phyloP scores from a whole-genome alignment of 2,113 vertebrate genomes.

The Sitta europaea region DNA sequence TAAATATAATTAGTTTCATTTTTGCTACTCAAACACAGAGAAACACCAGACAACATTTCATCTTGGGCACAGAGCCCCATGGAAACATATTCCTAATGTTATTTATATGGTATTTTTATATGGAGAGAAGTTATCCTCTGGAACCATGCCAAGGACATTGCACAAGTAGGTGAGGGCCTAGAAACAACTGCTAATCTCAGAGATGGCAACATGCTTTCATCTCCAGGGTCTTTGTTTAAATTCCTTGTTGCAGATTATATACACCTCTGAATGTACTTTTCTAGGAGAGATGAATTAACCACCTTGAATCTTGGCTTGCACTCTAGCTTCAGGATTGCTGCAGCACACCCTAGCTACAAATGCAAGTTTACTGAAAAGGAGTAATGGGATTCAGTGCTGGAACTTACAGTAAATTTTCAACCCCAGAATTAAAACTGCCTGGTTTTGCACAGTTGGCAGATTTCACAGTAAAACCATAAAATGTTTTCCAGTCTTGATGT shows the following conservation, averaged over 20 bases:
- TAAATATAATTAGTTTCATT: neutral
- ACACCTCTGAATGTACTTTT: neutral
- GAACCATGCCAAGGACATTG: neutral
- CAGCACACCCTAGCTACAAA: neutral
- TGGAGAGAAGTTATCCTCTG: neutral
- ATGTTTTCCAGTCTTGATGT: neutral
- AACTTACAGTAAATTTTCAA: neutral
- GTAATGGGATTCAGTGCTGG: neutral
- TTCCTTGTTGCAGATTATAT: neutral
- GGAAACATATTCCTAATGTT: neutral
- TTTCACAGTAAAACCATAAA: neutral
- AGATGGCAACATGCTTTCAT: neutral
- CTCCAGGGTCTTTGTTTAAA: constrained; percentile 11
- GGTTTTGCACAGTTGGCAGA: neutral
- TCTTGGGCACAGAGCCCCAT: neutral
- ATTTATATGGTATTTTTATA: constrained; percentile 13
- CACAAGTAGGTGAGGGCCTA: neutral
- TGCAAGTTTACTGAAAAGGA: neutral
- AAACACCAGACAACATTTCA: neutral
- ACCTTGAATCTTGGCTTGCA: neutral
- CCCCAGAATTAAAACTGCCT: neutral
- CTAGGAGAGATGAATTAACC: neutral
- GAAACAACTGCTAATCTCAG: neutral
- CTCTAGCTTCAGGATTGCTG: neutral
- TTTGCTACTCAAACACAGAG: neutral